Percentiles rank a stretch among this genome's conserved stretches.
These are phyloP conservation scores for Dicycla oo DNA, from an alignment of 2,888 invertebrate genomes.

Conservation along the genomic window DNA sequence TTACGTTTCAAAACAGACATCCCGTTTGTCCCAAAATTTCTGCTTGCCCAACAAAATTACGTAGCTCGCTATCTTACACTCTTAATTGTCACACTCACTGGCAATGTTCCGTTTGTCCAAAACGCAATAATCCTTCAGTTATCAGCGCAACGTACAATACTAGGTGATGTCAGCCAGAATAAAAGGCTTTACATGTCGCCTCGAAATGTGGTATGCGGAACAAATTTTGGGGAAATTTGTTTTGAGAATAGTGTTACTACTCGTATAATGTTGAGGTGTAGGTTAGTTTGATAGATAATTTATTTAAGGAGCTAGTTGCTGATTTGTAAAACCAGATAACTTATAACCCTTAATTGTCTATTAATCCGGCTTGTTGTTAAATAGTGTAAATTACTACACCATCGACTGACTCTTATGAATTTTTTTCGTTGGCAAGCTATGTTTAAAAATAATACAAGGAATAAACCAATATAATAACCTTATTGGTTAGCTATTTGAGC, in stretches of 20 bases:
- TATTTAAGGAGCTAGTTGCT: background rate
- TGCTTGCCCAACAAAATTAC: slow-evolving; percentile 32
- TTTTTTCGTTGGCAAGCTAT: too few species aligned
- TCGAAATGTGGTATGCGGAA: slow-evolving; percentile 39
- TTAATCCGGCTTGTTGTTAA: background rate
- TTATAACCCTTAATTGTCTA: background rate
- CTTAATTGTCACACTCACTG: slow-evolving; percentile 42
- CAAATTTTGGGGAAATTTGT: slow-evolving; percentile 4
- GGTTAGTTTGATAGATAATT: background rate
- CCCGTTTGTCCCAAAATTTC: slow-evolving; percentile 23
- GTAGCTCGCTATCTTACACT: slow-evolving; percentile 36
- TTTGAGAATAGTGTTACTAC: slow-evolving; percentile 3
- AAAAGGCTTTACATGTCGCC: slow-evolving; percentile 42
- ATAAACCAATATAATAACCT: too few species aligned
- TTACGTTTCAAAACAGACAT: slow-evolving; percentile 12
- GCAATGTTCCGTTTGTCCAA: slow-evolving; percentile 38
- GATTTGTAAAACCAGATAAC: background rate
- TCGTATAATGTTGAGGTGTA: background rate
- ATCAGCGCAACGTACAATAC: slow-evolving; percentile 45
- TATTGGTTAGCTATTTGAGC: too few species aligned
- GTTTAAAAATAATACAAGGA: too few species aligned
- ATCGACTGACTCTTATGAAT: too few species aligned
- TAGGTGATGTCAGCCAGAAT: slow-evolving; percentile 42
- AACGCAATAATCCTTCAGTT: slow-evolving; percentile 56
- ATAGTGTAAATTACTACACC: too few species aligned